Evolutionary conservation across 2,113 vertebrate species (phyloP), one percentile per base, ranked within the genome.

Genomic region (Raja brachyura): DNA sequence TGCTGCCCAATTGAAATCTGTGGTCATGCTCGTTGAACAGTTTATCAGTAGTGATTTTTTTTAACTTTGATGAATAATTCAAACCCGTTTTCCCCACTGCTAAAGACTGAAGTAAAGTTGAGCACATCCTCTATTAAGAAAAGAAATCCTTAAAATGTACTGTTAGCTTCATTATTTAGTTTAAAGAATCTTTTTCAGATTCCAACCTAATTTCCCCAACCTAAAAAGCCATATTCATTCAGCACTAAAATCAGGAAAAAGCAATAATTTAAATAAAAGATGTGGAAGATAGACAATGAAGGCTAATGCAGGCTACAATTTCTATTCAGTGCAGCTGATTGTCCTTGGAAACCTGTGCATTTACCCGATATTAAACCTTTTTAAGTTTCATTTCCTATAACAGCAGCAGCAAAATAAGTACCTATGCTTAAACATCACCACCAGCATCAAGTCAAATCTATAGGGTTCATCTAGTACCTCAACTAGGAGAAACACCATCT

Each of bases 11-110:
- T 61, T 13, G 54, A 86, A 86, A 59, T 59, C 79, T 59, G 54
- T 59, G 11, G 18, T 59, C 22, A 59, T 28, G 31, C 28, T 63
- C 63, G n/a, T 88, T 86, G 59, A 86, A 86, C 28, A n/a, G 25
- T 25, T 59, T 61, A 59, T 61, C 54, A 61, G 25, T 59, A 14
- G 54, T 59, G 56, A 59, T 59, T 59, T 86, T 59, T 61, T 66
- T 63, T 31, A 63, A 63, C 10, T 66, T 88, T 88, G 59, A 63
- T 88, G 81, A 61, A 61, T 88, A n/a, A 88, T 88, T 83, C n/a
- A 63, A 63, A 63, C 11, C 14, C 16, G n/a, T 63, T 88, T 88
- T 73, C 31, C 3, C n/a, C 56, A 61, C 59, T 86, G 81, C 54
- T 11, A 86, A n/a, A 20, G 61, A 63, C 31, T 66, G 59, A 63